Conservation (phyloP, 1,140 invertebrate genomes). For the Listronotus bonariensis region DNA sequence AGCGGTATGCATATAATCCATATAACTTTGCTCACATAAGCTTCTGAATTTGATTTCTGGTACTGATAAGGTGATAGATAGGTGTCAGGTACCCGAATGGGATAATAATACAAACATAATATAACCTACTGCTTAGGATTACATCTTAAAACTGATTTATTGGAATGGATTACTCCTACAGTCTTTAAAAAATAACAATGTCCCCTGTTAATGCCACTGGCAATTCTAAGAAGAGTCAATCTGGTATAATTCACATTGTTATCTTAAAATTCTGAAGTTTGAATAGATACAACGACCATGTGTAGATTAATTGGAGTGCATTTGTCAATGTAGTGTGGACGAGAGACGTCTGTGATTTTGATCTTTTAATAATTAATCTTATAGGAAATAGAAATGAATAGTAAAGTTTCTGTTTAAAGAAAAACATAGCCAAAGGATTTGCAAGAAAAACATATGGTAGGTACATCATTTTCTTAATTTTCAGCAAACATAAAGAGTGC, state of each 20-base stretch:
- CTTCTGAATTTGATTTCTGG: constrained; percentile 22
- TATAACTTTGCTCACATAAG: constrained; percentile 8
- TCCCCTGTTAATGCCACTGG: constrained; percentile 19
- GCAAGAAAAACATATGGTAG: no score
- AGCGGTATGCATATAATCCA: background rate
- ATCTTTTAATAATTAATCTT: no score
- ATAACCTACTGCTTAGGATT: constrained; percentile 26
- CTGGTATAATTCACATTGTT: constrained; percentile 28
- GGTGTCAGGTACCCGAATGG: constrained; percentile 26
- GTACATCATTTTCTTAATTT: no score
- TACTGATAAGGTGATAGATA: constrained; percentile 30
- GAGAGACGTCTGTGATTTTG: no score
- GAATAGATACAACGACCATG: constrained; percentile 9
- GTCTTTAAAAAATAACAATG: constrained; percentile 31
- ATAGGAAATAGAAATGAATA: no score
- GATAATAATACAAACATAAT: constrained; percentile 27
- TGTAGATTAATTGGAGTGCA: constrained; percentile 27
- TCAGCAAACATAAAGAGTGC: no score
- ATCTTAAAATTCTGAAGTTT: constrained; percentile 18
- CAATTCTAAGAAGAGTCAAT: constrained; percentile 23
- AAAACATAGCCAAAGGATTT: no score
- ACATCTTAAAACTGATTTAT: constrained; percentile 34
- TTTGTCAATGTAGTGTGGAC: constrained; percentile 14
- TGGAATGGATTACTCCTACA: constrained; percentile 31
- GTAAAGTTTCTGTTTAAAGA: no score